Conservation (phyloP, 2,888 invertebrate species). For the Alloplasta piceator region DNA sequence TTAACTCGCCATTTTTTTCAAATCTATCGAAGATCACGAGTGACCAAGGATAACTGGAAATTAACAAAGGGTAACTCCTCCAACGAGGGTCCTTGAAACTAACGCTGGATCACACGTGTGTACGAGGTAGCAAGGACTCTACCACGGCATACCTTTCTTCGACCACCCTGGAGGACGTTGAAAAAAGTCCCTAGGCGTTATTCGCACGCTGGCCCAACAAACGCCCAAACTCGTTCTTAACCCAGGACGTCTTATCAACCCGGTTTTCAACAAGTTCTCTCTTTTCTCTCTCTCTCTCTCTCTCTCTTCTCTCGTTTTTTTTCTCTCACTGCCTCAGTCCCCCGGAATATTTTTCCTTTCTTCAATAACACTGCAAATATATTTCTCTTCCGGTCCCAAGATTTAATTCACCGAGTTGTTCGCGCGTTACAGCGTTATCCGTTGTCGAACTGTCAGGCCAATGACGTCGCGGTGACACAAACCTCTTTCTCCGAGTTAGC, state of each 20-base stretch:
- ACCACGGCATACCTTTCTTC: conserved; percentile 22
- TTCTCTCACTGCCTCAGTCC: neutral
- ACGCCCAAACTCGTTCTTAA: conserved; percentile 53
- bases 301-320: neutral
- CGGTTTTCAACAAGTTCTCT: conserved; percentile 33
- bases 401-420: no score
- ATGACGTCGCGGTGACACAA: no score
- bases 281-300: conserved; percentile 7
- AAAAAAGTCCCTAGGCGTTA: conserved; percentile 45
- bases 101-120: conserved; percentile 27
- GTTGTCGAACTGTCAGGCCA: no score
- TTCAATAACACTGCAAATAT: no score
- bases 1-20: conserved; percentile 8
- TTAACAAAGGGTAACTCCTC: conserved; percentile 3
- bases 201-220: conserved; percentile 32
- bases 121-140: conserved; percentile 17
- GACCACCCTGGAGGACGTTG: conserved; percentile 54
- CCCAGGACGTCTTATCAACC: conserved; percentile 54
- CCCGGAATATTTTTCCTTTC: no score
- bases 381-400: no score
- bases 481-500: no score
- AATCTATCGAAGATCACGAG: neutral
- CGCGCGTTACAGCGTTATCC: no score
- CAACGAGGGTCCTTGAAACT: conserved; percentile 22
- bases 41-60: neutral